Conservation (phyloP, 2,113 vertebrate species). For the Anolis carolinensis region DNA sequence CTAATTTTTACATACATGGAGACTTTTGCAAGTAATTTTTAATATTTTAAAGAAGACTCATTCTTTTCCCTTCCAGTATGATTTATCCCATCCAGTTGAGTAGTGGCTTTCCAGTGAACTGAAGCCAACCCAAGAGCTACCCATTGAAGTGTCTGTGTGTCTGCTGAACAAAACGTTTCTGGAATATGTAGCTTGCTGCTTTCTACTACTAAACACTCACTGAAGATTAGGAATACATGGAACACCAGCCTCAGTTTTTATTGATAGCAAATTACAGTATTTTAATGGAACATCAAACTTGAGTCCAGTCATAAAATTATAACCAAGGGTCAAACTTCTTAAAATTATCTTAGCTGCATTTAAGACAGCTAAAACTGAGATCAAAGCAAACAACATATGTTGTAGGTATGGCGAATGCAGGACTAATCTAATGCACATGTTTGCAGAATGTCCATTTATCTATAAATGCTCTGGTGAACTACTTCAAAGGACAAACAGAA, state of each 20-base stretch:
- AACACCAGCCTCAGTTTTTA: slow-evolving; percentile 42
- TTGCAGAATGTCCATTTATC: slow-evolving; percentile 66
- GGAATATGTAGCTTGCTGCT: slow-evolving; percentile 39
- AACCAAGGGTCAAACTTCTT: slow-evolving; percentile 65
- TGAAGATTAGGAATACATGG: slow-evolving; percentile 43
- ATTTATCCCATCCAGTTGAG: neutral
- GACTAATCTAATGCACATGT: slow-evolving; percentile 68
- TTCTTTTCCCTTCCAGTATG: neutral
- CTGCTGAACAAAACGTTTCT: slow-evolving; percentile 6
- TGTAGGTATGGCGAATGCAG: slow-evolving; percentile 61
- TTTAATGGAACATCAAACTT: slow-evolving; percentile 62
- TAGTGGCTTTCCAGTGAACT: slow-evolving; percentile 27
- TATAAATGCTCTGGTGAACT: slow-evolving; percentile 65
- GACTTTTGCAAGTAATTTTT: neutral
- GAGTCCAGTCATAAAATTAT: slow-evolving; percentile 55
- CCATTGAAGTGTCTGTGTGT: neutral
- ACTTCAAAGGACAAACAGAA: slow-evolving; percentile 70
- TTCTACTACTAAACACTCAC: slow-evolving; percentile 34
- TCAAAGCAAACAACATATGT: slow-evolving; percentile 72
- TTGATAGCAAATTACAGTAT: slow-evolving; percentile 52
- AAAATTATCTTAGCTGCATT: slow-evolving; percentile 66
- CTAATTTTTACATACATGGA: neutral
- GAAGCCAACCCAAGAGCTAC: neutral
- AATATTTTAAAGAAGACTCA: neutral
- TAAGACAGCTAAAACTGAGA: slow-evolving; percentile 56